Evolutionary conservation across 2,797 vertebrate genomes (phyloP).

Genomic region (Hirundo rustica): DNA sequence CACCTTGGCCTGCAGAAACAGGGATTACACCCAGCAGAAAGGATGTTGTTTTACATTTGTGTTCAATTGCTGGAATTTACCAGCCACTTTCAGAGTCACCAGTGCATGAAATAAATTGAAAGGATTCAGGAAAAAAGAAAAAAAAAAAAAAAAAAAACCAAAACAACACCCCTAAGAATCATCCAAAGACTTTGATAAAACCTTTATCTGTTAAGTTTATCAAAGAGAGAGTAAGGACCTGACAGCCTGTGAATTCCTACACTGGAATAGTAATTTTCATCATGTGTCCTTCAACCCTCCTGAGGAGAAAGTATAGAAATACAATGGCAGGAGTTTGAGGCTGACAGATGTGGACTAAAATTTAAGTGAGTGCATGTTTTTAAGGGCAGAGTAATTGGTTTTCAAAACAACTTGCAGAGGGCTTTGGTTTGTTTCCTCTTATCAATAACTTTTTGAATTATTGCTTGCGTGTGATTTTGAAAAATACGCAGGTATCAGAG

Average conservation of each 20-base stretch:
- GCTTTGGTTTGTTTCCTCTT: neutral
- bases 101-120: neutral
- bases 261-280: neutral
- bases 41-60: neutral
- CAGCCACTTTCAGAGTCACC: neutral
- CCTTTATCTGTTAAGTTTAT: neutral
- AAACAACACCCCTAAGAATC: neutral
- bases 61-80: neutral
- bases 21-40: neutral
- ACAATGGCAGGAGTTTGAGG: neutral
- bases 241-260: neutral
- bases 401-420: neutral
- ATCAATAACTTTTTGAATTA: neutral
- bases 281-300: neutral
- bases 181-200: neutral
- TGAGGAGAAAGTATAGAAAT: neutral
- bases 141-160: too few relatives aligned
- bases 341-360: neutral
- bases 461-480: neutral
- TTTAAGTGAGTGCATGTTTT: neutral
- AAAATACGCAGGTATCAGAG: neutral
- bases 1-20: neutral
- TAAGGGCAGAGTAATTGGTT: neutral
- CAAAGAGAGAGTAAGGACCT: neutral
- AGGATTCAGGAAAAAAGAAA: neutral